Evolutionary conservation across 1,140 invertebrate species (phyloP).

Genomic region (Drosophila repleta): DNA sequence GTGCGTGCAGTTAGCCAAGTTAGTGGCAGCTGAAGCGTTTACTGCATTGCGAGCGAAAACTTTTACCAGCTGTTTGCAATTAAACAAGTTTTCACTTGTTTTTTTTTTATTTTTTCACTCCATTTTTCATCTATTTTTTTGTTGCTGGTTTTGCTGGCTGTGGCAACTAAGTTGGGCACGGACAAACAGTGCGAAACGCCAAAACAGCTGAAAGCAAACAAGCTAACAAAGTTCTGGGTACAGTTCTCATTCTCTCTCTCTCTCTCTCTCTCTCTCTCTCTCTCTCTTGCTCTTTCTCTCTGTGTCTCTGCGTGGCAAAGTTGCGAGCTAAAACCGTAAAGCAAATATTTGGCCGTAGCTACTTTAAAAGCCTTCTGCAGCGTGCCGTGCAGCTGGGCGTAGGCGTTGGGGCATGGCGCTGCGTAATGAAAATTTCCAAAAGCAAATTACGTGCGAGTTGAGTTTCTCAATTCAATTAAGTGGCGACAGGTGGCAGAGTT

Average conservation of each 20-base stretch:
- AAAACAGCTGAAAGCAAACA: conserved; percentile 31
- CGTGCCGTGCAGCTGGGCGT: neutral
- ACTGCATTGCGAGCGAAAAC: conserved; percentile 46
- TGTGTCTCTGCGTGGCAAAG: neutral
- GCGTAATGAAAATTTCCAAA: conserved; percentile 66
- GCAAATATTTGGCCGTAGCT: conserved; percentile 61
- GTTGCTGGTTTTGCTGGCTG: conserved; percentile 1
- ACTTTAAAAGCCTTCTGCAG: conserved; percentile 39
- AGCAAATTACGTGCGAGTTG: conserved; percentile 70
- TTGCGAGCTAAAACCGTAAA: conserved; percentile 16
- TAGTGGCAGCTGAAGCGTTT: conserved; percentile 33
- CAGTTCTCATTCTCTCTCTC: conserved; percentile 6
- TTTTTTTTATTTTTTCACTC: conserved; percentile 22
- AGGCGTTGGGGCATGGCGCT: conserved; percentile 21
- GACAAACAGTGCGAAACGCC: conserved; percentile 9
- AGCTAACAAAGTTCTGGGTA: conserved; percentile 32
- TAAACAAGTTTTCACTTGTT: conserved; percentile 66
- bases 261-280: neutral
- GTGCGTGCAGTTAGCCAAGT: conserved; percentile 31
- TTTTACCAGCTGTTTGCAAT: conserved; percentile 71
- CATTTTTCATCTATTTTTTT: neutral
- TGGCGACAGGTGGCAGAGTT: conserved; percentile 54
- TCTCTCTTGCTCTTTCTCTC: neutral
- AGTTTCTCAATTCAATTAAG: conserved; percentile 74
- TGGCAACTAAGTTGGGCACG: conserved; percentile 6